Evolutionary conservation across 2,797 vertebrate species (phyloP), one percentile per base, ranked within the genome.

Genomic region (Margarornis squamiger): DNA sequence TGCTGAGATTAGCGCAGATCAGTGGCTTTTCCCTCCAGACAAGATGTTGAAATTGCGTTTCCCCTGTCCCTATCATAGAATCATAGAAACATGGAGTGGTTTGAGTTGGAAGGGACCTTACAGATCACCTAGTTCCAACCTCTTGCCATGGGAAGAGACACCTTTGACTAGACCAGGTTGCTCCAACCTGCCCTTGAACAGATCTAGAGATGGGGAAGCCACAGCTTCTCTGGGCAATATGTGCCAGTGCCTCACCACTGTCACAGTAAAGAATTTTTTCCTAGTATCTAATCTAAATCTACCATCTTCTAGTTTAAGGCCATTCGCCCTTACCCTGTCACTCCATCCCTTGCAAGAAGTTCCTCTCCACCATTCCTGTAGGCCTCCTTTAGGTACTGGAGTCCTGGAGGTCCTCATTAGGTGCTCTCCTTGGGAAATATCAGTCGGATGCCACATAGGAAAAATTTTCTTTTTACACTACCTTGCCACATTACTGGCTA

Each of bases 21-120:
- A 7, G 30, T 7, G 3, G 0, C 9, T 41, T 26, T 74, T 67
- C 17, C 74, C 72, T 58, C 24, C 21, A 39, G n/a, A 29, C 13
- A 59, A 80, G 34, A 16, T 20, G 26, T 2, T 66, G 66, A 68
- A 49, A 20, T 54, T 59, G 10, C 7, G 41, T 6, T 7, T 67
- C 9, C 5, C 18, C 36, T 7, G 22, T 2, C 1, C 3, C 12
- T 81, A 13, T n/a, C 30, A 41, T 0, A 17, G 52, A 52, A 72
- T 34, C 22, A 63, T 17, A 77, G 26, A 41, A 54, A 23, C 0
- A 0, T 54, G 39, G 26, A 78, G 54, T 29, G 52, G 1, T 36
- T 59, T 54, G 39, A 11, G 59, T 41, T 15, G 14, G 59, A 62
- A 62, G 29, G 29, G 29, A 62, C 29, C 30, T 45, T 63, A 45